These are phyloP conservation scores for Chelonus formosanus DNA, from an alignment of 2,888 invertebrate species.

Conservation along the genomic window DNA sequence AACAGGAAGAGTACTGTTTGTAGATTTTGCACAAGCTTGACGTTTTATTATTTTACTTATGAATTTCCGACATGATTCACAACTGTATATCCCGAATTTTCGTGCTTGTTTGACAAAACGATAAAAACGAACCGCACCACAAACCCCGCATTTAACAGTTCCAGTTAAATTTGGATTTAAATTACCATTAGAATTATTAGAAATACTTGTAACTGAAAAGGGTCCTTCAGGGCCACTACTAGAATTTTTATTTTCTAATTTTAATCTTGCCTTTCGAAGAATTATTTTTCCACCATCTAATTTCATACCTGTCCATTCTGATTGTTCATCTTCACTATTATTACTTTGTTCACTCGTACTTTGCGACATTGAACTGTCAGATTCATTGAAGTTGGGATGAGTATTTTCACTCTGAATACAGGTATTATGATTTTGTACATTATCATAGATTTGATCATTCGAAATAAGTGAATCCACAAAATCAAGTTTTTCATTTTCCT, in stretches of 20 bases:
- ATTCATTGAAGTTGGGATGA: constrained; percentile 46
- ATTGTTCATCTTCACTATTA: constrained; percentile 61
- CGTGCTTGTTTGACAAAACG: constrained; percentile 81
- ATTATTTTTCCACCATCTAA: constrained; percentile 74
- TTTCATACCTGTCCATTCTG: constrained; percentile 64
- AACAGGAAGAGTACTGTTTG: constrained; percentile 67
- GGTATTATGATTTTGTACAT: constrained; percentile 57
- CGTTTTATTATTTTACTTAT: constrained; percentile 83
- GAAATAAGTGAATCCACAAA: constrained; percentile 7
- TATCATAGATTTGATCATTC: constrained; percentile 26
- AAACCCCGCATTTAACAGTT: constrained; percentile 80
- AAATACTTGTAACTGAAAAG: constrained; percentile 67
- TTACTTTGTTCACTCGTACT: constrained; percentile 56
- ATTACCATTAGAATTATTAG: constrained; percentile 48
- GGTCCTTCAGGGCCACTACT: constrained; percentile 70
- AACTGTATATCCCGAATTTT: constrained; percentile 85
- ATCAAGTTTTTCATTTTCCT: constrained; percentile 24
- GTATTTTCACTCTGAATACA: constrained; percentile 53
- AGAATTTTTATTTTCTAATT: constrained; percentile 67
- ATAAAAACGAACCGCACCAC: constrained; percentile 79
- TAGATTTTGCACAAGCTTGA: constrained; percentile 69
- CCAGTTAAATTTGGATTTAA: constrained; percentile 68
- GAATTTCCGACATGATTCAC: constrained; percentile 87
- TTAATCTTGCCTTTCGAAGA: constrained; percentile 74
- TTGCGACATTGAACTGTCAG: constrained; percentile 54